phyloP scores from a whole-genome alignment of 2,888 invertebrate species.

The Platypus cylindrus region DNA sequence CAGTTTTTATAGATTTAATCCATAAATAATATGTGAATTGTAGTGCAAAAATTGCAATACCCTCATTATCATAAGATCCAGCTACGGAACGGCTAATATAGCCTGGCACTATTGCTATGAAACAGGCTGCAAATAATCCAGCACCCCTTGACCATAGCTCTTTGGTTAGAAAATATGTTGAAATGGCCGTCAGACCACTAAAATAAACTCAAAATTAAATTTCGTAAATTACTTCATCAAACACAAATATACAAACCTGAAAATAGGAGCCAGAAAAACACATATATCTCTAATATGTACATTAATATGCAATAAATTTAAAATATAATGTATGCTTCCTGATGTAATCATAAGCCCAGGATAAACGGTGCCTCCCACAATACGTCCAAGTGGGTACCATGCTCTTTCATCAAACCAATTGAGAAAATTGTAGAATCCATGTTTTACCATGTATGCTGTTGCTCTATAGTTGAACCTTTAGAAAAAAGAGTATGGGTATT shows the following conservation, averaged over 20 bases:
- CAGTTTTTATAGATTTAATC: constrained; percentile 96
- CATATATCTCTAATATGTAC: constrained; percentile 97
- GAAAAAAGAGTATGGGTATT: too few relatives aligned
- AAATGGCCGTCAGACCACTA: constrained; percentile 95
- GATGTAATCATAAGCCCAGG: constrained; percentile 99
- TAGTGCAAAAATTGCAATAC: constrained; percentile 98
- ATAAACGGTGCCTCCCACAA: constrained; percentile 98
- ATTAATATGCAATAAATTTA: constrained; percentile 87
- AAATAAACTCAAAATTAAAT: constrained; percentile 19
- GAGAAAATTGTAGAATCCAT: constrained; percentile 98
- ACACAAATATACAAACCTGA: constrained; percentile 49
- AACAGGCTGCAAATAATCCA: constrained; percentile 95
- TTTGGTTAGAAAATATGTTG: constrained; percentile 93
- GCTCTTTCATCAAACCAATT: constrained; percentile 99
- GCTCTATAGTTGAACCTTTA: constrained; percentile 99
- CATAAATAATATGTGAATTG: constrained; percentile 97
- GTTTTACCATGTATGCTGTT: constrained; percentile 97
- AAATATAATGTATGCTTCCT: constrained; percentile 87
- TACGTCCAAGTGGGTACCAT: constrained; percentile 97
- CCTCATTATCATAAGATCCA: constrained; percentile 99
- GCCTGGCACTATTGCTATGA: constrained; percentile 97
- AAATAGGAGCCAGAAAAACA: constrained; percentile 95
- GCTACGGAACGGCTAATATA: constrained; percentile 98
- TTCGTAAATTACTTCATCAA: background rate
- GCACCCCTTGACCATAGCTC: constrained; percentile 96